Conservation (phyloP, 2,888 invertebrate species). For the Cataglyphis altisquamis region DNA sequence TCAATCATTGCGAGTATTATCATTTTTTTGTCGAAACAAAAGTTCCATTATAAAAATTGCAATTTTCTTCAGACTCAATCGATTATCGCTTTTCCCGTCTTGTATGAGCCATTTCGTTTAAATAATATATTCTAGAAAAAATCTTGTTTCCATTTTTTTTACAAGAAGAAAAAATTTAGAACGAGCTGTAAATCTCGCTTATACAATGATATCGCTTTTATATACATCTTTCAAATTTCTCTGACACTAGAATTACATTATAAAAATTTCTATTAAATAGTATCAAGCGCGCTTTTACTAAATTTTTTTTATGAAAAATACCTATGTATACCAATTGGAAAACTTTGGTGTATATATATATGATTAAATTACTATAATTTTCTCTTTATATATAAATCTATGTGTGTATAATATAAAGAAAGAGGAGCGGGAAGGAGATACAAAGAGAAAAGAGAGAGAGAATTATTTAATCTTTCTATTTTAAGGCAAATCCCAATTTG, state of each 20-base stretch:
- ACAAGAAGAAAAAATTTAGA: conserved; percentile 9
- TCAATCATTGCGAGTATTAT: conserved; percentile 34
- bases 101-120: background rate
- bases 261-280: background rate
- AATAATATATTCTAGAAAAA: background rate
- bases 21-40: conserved; percentile 15
- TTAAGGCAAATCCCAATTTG: conserved; percentile 45
- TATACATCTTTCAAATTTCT: background rate
- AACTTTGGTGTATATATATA: background rate
- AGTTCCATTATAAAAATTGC: background rate
- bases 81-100: background rate
- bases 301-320: background rate
- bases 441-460: background rate
- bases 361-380: background rate
- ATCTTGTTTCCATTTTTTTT: background rate
- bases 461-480: conserved; percentile 14
- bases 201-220: background rate
- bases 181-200: background rate
- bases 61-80: background rate
- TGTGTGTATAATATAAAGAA: background rate
- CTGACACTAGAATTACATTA: background rate
- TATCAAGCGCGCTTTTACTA: no score
- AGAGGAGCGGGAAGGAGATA: background rate
- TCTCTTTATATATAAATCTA: background rate
- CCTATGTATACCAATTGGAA: background rate